Evolutionary conservation across 2,113 vertebrate species (phyloP).

Genomic region (Oplegnathus fasciatus): DNA sequence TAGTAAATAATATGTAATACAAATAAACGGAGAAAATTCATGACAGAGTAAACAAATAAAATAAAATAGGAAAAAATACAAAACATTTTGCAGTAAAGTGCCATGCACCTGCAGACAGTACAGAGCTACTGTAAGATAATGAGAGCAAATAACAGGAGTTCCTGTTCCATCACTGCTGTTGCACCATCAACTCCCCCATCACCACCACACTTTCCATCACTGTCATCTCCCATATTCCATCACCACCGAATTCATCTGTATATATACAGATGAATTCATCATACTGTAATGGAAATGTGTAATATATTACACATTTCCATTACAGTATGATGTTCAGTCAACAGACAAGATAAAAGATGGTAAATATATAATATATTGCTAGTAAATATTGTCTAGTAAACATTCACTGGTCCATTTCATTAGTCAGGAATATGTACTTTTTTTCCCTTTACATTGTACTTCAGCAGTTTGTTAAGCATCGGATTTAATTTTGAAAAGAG

Average conservation of each 20-base stretch:
- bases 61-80: not conserved
- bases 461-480: not conserved
- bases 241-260: conserved; percentile 5
- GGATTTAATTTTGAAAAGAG: not conserved
- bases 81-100: not conserved
- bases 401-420: not conserved
- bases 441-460: not conserved
- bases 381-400: not conserved
- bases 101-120: not conserved
- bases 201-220: conserved; percentile 21
- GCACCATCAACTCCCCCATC: not conserved
- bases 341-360: conserved; percentile 2
- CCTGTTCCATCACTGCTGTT: conserved; percentile 17
- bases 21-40: not conserved
- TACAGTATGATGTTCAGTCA: conserved; percentile 20
- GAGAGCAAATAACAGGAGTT: not conserved
- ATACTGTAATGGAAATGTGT: conserved; percentile 29
- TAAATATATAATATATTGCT: not conserved
- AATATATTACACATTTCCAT: conserved; percentile 41
- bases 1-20: not conserved
- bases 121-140: not conserved
- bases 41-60: not conserved
- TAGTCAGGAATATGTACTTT: too few species aligned
- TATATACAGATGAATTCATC: too few species aligned
- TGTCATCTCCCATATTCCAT: conserved; percentile 16